phyloP scores from a whole-genome alignment of 2,113 vertebrate genomes.

The Pterophyllum scalare region DNA sequence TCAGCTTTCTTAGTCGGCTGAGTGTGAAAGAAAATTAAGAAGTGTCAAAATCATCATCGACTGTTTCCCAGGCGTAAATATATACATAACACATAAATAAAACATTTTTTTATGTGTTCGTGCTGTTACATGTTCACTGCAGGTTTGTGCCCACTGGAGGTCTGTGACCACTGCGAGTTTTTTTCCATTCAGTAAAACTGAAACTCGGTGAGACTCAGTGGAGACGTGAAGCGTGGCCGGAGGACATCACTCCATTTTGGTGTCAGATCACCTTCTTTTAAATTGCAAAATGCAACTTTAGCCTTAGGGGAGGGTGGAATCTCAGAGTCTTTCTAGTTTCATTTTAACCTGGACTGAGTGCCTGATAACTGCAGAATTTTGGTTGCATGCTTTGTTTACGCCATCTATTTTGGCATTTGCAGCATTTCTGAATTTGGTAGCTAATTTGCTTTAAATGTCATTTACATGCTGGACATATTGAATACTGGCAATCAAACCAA shows the following conservation, averaged over 20 bases:
- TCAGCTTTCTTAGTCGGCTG: neutral
- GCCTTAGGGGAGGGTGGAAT: neutral
- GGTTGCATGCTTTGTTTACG: neutral
- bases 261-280: neutral
- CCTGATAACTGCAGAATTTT: neutral
- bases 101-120: neutral
- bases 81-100: neutral
- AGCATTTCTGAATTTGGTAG: neutral
- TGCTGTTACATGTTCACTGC: neutral
- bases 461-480: too few species aligned
- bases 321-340: neutral
- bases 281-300: neutral
- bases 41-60: neutral
- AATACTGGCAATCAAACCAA: too few species aligned
- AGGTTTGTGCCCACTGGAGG: neutral
- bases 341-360: too few species aligned
- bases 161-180: neutral
- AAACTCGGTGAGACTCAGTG: neutral
- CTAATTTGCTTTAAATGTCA: too few species aligned
- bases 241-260: neutral
- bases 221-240: neutral
- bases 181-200: neutral
- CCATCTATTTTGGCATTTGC: neutral
- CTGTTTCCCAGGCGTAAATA: neutral
- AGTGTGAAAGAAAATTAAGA: constrained; percentile 1